These are phyloP conservation scores for Ernsta delagoae DNA, from an alignment of 2,888 invertebrate species.

Conservation along the genomic window DNA sequence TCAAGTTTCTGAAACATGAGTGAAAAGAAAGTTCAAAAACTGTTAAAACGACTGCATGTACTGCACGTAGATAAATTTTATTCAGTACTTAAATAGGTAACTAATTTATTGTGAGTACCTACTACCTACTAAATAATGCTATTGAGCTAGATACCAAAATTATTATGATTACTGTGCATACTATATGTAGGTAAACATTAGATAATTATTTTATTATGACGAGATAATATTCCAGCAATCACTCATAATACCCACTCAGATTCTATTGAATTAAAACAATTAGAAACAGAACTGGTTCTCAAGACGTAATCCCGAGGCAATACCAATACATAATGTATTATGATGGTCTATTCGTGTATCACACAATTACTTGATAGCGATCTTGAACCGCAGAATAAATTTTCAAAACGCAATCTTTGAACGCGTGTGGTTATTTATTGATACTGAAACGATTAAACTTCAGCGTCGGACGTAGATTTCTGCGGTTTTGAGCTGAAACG, in stretches of 20 bases:
- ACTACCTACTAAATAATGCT: no score
- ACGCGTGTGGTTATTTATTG: conserved; percentile 26
- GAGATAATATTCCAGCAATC: conserved; percentile 10
- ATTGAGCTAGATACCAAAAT: no score
- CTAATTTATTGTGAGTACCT: no score
- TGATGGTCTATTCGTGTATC: conserved; percentile 20
- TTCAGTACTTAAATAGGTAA: no score
- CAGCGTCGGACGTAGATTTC: background rate
- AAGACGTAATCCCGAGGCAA: conserved; percentile 40
- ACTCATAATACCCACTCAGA: conserved; percentile 36
- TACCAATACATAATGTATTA: conserved; percentile 33
- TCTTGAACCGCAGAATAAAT: conserved; percentile 43
- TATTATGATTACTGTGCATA: no score
- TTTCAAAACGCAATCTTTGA: conserved; percentile 20
- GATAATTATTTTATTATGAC: background rate
- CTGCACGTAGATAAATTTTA: no score
- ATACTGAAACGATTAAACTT: conserved; percentile 21
- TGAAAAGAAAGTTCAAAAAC: no score
- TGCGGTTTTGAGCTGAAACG: conserved; percentile 22
- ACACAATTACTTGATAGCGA: conserved; percentile 40
- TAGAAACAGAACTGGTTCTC: conserved; percentile 50
- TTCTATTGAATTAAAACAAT: conserved; percentile 45
- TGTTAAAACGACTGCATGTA: no score
- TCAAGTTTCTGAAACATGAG: no score
- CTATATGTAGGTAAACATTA: no score